Evolutionary conservation across 2,888 invertebrate species (phyloP).

Genomic region (Orchesellides sinensis): DNA sequence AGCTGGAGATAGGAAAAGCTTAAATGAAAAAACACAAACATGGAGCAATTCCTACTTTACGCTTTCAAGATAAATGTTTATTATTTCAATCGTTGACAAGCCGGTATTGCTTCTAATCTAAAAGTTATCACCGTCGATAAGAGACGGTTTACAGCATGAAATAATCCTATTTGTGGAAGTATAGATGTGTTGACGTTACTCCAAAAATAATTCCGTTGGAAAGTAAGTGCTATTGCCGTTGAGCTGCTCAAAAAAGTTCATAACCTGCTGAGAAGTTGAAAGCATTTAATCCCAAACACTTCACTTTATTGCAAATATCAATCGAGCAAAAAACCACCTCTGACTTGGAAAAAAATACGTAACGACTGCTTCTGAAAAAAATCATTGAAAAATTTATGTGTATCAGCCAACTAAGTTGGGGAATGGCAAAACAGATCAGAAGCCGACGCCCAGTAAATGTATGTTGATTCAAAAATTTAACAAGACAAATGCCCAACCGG

Average conservation of each 20-base stretch:
- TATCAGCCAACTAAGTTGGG: constrained; percentile 2
- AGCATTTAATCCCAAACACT: constrained; percentile 45
- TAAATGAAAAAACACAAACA: background rate
- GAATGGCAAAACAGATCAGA: constrained; percentile 11
- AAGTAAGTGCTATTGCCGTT: constrained; percentile 12
- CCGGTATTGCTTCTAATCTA: constrained; percentile 36
- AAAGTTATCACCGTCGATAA: constrained; percentile 46
- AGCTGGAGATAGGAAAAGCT: background rate
- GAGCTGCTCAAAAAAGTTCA: constrained; percentile 7
- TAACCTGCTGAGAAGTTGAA: constrained; percentile 41
- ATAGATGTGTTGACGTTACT: too few relatives aligned
- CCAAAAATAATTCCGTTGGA: constrained; percentile 9
- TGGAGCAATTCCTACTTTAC: background rate
- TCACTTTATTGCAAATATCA: constrained; percentile 46
- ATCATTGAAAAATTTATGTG: background rate
- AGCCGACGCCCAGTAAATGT: constrained; percentile 15
- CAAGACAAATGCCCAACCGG: constrained; percentile 39
- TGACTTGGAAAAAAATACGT: background rate
- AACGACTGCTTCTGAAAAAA: constrained; percentile 8
- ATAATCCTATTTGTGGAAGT: constrained; percentile 34
- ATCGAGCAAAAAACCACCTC: constrained; percentile 29
- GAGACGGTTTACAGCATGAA: constrained; percentile 38
- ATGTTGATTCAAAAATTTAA: constrained; percentile 25
- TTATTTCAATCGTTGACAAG: constrained; percentile 51
- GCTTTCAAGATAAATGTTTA: constrained; percentile 47